Evolutionary conservation across 2,797 vertebrate species (phyloP), one percentile per base, ranked within the genome.

Genomic region (Decapterus maruadsi): DNA sequence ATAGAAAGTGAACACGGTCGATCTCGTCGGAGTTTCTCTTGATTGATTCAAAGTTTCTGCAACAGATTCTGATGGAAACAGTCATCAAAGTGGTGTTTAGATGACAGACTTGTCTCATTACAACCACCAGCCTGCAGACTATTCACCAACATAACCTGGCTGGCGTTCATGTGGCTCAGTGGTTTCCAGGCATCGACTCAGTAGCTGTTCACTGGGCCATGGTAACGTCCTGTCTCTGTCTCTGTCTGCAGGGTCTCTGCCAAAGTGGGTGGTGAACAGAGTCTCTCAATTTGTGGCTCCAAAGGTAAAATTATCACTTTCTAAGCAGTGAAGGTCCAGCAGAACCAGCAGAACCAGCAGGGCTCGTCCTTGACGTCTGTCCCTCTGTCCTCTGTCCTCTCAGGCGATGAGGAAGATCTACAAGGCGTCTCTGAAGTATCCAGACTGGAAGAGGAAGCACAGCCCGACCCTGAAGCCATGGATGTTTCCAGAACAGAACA

Each of bases 201-300:
- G 26, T 3, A 26, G 26, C 26, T 26, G 26, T 1, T 26, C 26
- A 26, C 26, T 26, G 26, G 26, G 26, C 26, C 26, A 19, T 12
- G 5, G 12, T 22, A 0, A 71, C 2, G 1, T 48, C 5, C 19
- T 5, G 50, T 42, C 40, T 42, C 40, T 42, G 40, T 74, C 38
- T 73, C 45, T 85, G 34, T 87, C 63, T 85, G 4, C 89, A 97
- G 97, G 97, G n/a, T 97, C 97, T 16, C 93, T 97, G 91, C 97
- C 97, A 9, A 98, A 97, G 90, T 97, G 97, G 97, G 97, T 97
- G 75, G 96, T 97, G 77, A 97, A 97, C 89, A 93, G 96, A 29
- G 96, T 95, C 31, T 97, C 97, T 51, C 97, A 98, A 90, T 95
- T 97, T 34, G 96, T 98, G 77, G 97, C 96, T 72, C 97, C 97